These are phyloP conservation scores for Mobula hypostoma DNA, from an alignment of 2,113 vertebrate genomes.

Conservation along the genomic window DNA sequence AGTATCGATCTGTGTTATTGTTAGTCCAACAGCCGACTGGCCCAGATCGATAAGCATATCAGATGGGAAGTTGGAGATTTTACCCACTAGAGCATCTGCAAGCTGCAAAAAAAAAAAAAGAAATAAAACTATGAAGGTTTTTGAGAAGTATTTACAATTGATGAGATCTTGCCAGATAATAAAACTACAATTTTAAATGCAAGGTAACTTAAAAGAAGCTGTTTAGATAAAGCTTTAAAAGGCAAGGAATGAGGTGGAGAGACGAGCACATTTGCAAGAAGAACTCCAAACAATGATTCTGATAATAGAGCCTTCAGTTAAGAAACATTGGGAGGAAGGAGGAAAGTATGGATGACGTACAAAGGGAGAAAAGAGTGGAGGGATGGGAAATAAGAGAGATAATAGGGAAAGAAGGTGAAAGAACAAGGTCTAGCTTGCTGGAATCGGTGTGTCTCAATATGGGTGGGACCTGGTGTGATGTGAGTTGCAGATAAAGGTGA, in stretches of 20 bases:
- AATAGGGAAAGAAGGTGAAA: neutral
- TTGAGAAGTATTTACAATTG: too few relatives aligned
- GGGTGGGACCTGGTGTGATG: neutral
- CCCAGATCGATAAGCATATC: slow-evolving; percentile 32
- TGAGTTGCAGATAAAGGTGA: neutral
- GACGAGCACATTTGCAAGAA: neutral
- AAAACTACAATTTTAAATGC: neutral
- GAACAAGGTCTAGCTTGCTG: neutral
- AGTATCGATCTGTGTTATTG: slow-evolving; percentile 15
- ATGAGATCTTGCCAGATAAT: neutral
- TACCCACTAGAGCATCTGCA: neutral
- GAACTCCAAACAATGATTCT: neutral
- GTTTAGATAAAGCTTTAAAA: neutral
- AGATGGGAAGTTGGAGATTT: slow-evolving; percentile 22
- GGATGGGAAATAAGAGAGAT: neutral
- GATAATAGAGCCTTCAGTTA: neutral
- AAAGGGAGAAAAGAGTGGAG: neutral
- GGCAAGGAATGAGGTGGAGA: neutral
- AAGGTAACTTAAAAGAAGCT: neutral
- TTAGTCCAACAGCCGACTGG: slow-evolving; percentile 36
- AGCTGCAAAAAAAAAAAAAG: slow-evolving; percentile 28
- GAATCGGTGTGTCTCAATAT: neutral
- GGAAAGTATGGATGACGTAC: neutral
- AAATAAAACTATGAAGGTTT: neutral
- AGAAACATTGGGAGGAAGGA: neutral